These are phyloP conservation scores for Dromaius novaehollandiae DNA, from an alignment of 2,113 vertebrate species.

Conservation along the genomic window DNA sequence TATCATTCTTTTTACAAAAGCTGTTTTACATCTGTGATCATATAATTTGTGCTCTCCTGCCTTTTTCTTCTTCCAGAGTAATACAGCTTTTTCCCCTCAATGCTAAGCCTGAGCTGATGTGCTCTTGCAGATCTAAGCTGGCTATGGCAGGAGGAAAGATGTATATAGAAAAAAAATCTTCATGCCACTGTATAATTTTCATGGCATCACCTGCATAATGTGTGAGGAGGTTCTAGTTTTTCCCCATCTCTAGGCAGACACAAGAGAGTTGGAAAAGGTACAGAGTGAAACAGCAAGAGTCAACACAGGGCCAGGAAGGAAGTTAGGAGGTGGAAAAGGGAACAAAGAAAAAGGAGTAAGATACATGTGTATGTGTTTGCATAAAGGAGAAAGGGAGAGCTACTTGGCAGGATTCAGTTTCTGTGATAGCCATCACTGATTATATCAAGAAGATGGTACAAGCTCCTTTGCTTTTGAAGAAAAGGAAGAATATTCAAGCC, in stretches of 20 bases:
- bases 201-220: not conserved
- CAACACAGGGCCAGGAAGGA: not conserved
- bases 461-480: not conserved
- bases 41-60: not conserved
- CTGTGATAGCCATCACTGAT: not conserved
- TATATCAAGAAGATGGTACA: not conserved
- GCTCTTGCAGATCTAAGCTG: not conserved
- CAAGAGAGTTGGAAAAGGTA: not conserved
- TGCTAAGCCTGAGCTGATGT: not conserved
- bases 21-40: not conserved
- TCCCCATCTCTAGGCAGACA: not conserved
- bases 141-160: not conserved
- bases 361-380: not conserved
- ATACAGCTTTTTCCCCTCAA: not conserved
- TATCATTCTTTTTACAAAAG: not conserved
- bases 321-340: not conserved
- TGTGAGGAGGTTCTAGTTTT: not conserved
- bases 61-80: not conserved
- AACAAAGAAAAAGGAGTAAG: not conserved
- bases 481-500: not conserved
- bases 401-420: not conserved
- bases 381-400: not conserved
- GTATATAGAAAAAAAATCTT: not conserved
- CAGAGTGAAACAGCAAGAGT: constrained; percentile 1
- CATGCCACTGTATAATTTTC: not conserved